Percentiles rank a stretch among this genome's conserved stretches.
These are phyloP conservation scores for Prosapia bicincta DNA, from an alignment of 2,888 invertebrate genomes.

Conservation along the genomic window DNA sequence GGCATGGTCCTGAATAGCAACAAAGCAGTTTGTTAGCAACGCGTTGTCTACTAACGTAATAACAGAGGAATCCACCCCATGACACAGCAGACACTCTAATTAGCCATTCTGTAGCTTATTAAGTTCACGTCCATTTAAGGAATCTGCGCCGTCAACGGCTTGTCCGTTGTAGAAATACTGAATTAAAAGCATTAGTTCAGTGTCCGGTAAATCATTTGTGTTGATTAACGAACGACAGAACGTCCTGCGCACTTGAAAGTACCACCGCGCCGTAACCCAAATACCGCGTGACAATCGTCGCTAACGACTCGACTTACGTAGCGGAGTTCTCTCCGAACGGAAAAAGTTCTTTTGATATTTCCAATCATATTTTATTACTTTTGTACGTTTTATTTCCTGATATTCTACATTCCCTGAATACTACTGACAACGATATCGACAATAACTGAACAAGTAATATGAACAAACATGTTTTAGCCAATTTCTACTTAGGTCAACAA, in stretches of 20 bases:
- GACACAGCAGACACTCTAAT: background rate
- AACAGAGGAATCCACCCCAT: background rate
- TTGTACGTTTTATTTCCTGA: too few relatives aligned
- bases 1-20: too few relatives aligned
- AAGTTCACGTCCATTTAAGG: background rate
- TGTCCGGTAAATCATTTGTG: background rate
- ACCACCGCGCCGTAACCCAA: background rate
- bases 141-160: background rate
- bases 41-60: background rate
- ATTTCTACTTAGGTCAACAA: too few relatives aligned
- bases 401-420: too few relatives aligned
- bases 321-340: too few relatives aligned
- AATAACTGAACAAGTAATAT: too few relatives aligned
- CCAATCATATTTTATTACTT: too few relatives aligned
- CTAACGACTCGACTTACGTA: background rate
- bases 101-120: background rate
- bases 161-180: background rate
- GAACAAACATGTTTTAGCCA: too few relatives aligned
- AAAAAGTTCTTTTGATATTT: background rate
- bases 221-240: background rate
- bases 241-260: background rate
- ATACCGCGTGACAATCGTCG: background rate
- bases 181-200: background rate
- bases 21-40: background rate
- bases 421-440: too few relatives aligned